These are phyloP conservation scores for Adineta ricciae DNA, from an alignment of 2,888 invertebrate genomes.

Conservation along the genomic window DNA sequence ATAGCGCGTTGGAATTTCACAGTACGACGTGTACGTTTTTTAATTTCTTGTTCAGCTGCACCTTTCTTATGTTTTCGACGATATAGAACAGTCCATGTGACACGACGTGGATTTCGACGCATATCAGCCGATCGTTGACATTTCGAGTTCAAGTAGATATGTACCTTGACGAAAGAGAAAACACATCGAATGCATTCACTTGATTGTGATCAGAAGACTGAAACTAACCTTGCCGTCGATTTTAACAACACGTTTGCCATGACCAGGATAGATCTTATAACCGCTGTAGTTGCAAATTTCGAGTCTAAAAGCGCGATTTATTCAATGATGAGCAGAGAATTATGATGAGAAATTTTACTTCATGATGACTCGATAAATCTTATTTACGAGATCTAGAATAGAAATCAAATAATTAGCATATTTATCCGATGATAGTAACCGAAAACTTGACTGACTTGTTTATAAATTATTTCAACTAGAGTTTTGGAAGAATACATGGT, in stretches of 20 bases:
- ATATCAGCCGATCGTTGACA: constrained; percentile 83
- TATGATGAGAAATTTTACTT: neutral
- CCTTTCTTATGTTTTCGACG: constrained; percentile 99
- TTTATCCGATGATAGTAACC: neutral
- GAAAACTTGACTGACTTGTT: neutral
- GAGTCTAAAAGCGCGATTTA: constrained; percentile 61
- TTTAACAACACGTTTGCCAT: constrained; percentile 97
- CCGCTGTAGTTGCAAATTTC: constrained; percentile 98
- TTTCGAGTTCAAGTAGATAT: constrained; percentile 91
- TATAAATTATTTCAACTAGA: neutral
- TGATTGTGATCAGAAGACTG: constrained; percentile 17
- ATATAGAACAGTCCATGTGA: constrained; percentile 98
- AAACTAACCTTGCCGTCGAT: constrained; percentile 74
- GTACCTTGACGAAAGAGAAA: constrained; percentile 66
- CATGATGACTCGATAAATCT: neutral
- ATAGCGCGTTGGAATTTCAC: constrained; percentile 95
- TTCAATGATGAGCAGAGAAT: neutral
- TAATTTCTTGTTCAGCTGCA: constrained; percentile 76
- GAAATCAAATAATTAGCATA: neutral
- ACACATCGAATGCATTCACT: neutral
- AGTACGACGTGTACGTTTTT: constrained; percentile 84
- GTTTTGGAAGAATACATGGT: neutral
- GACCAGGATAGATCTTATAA: constrained; percentile 99
- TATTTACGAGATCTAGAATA: neutral
- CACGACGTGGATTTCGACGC: constrained; percentile 97